phyloP scores from a whole-genome alignment of 53 echinoderm and acorn worm genomes.

The Echinometra lucunter region DNA sequence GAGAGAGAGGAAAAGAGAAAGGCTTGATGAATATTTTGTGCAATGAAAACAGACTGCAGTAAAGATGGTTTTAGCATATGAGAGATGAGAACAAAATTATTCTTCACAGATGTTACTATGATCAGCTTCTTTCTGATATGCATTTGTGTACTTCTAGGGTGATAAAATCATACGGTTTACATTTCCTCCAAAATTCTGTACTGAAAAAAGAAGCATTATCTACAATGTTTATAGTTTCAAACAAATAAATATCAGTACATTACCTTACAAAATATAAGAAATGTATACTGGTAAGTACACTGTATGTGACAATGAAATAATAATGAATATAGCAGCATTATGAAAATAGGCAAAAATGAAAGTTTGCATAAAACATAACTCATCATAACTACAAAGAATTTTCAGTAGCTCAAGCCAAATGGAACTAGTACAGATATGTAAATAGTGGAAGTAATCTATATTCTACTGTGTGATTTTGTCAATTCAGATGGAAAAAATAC shows the following conservation, averaged over 20 bases:
- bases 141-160: background rate
- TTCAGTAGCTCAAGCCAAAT: no score
- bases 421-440: background rate
- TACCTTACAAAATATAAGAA: background rate
- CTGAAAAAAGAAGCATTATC: no score
- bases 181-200: no score
- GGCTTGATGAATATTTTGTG: background rate
- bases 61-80: background rate
- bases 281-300: background rate
- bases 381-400: no score
- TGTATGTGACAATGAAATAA: no score
- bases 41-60: slow-evolving; percentile 10
- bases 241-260: background rate
- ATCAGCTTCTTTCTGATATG: background rate
- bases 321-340: no score
- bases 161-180: no score
- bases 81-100: background rate
- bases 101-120: background rate
- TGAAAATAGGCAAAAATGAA: no score
- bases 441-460: background rate
- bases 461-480: background rate
- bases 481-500: background rate
- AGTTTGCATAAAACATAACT: no score
- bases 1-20: background rate
- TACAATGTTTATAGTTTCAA: background rate